Evolutionary conservation across 2,797 vertebrate genomes (phyloP).

Genomic region (Ataeniobius toweri): DNA sequence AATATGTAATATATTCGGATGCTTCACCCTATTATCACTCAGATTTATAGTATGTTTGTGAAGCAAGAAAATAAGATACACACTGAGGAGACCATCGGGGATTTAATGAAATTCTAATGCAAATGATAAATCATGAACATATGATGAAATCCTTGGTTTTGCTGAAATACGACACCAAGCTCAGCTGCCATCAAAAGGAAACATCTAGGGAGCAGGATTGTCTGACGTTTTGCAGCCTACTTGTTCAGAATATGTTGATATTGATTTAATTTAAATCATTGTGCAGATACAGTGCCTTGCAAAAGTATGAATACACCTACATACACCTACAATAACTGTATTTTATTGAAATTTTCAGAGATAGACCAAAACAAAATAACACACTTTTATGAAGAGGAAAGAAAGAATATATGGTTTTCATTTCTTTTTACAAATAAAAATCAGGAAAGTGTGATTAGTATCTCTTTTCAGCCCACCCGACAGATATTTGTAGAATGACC

Average conservation of each 20-base stretch:
- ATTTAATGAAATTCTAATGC: conserved; percentile 47
- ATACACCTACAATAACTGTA: neutral
- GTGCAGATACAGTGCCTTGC: neutral
- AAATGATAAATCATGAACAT: conserved; percentile 45
- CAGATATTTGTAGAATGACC: no score
- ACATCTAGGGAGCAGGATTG: neutral
- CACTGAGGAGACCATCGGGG: conserved; percentile 27
- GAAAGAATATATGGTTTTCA: neutral
- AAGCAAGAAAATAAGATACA: conserved; percentile 48
- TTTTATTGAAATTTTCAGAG: neutral
- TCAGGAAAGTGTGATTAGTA: no score
- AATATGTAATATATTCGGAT: conserved; percentile 20
- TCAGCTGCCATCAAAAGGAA: conserved; percentile 23
- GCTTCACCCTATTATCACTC: conserved; percentile 36
- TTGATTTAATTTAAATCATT: neutral
- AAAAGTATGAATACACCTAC: neutral
- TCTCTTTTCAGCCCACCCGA: neutral
- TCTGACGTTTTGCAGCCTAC: conserved; percentile 1
- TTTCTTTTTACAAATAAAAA: neutral
- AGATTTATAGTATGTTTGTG: conserved; percentile 48
- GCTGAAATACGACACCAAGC: conserved; percentile 1
- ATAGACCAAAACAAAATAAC: neutral
- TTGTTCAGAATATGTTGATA: conserved; percentile 4
- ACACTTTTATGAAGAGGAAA: neutral
- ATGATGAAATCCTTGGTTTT: conserved; percentile 17